Conservation (phyloP, 2,888 invertebrate species). For the Candidula unifasciata region DNA sequence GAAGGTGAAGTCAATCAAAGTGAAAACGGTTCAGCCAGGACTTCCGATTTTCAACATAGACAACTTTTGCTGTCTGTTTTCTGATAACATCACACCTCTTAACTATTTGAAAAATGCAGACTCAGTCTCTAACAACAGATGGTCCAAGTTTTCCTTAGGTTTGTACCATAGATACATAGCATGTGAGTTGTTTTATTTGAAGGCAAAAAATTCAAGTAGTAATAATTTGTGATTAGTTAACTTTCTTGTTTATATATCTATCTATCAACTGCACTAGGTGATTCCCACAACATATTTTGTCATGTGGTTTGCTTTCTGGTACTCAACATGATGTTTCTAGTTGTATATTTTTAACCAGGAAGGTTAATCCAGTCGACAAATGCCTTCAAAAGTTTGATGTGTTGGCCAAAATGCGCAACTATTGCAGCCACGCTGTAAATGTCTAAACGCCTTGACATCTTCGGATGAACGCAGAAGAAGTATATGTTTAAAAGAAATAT, state of each 20-base stretch:
- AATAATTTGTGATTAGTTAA: neutral
- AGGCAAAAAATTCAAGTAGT: neutral
- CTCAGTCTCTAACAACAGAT: neutral
- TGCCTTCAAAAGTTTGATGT: too few species aligned
- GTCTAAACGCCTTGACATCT: too few species aligned
- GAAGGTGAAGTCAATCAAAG: conserved; percentile 35
- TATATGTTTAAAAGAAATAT: too few species aligned
- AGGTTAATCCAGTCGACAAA: too few species aligned
- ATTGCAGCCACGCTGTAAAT: too few species aligned
- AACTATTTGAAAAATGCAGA: neutral
- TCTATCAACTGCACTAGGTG: too few species aligned
- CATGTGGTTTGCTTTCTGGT: too few species aligned
- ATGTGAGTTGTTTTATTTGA: neutral
- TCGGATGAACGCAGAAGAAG: too few species aligned
- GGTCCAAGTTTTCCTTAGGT: neutral
- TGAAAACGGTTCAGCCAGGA: conserved; percentile 32
- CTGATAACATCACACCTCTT: neutral
- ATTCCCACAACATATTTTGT: too few species aligned
- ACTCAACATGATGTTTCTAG: too few species aligned
- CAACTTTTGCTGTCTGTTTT: conserved; percentile 37
- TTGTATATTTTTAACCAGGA: too few species aligned
- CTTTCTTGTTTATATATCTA: neutral
- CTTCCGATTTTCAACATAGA: conserved; percentile 17
- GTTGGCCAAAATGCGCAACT: too few species aligned
- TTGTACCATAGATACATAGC: neutral